A percentile compares a stretch with the other conserved stretches of the same genome.
phyloP scores from a whole-genome alignment of 2,888 invertebrate species.

The Chalcis sispes region DNA sequence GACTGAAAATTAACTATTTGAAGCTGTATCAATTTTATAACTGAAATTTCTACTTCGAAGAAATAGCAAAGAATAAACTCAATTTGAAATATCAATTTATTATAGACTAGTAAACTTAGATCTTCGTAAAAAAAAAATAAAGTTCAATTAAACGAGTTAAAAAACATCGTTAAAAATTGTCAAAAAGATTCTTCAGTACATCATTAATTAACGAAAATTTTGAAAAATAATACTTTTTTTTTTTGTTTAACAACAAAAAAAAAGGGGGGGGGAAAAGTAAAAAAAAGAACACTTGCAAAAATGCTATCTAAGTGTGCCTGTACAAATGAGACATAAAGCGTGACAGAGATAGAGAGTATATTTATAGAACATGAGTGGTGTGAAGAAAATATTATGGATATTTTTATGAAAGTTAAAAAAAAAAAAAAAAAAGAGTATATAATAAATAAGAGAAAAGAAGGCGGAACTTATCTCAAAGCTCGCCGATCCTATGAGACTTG shows the following conservation, averaged over 20 bases:
- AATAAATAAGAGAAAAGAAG: conserved; percentile 47
- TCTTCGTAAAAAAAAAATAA: neutral
- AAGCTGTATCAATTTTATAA: no score
- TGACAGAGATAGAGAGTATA: neutral
- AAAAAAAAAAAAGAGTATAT: conserved; percentile 1
- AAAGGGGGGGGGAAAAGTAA: no score
- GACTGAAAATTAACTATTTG: no score
- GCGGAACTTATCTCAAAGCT: conserved; percentile 69
- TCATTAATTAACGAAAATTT: no score
- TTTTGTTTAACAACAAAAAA: conserved; percentile 4
- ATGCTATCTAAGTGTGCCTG: conserved; percentile 33
- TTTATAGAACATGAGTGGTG: neutral
- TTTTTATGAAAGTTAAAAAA: conserved; percentile 9
- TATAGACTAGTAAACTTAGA: no score
- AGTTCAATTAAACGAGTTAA: no score
- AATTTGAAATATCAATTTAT: no score
- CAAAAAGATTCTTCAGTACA: no score
- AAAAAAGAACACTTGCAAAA: no score
- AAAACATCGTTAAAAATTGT: no score
- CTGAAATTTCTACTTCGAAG: no score
- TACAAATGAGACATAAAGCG: conserved; percentile 33
- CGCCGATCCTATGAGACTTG: conserved; percentile 65
- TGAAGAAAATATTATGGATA: conserved; percentile 11
- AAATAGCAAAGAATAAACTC: no score
- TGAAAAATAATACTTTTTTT: neutral